Conservation (phyloP, 2,888 invertebrate species). For the Nycteola revayana region DNA sequence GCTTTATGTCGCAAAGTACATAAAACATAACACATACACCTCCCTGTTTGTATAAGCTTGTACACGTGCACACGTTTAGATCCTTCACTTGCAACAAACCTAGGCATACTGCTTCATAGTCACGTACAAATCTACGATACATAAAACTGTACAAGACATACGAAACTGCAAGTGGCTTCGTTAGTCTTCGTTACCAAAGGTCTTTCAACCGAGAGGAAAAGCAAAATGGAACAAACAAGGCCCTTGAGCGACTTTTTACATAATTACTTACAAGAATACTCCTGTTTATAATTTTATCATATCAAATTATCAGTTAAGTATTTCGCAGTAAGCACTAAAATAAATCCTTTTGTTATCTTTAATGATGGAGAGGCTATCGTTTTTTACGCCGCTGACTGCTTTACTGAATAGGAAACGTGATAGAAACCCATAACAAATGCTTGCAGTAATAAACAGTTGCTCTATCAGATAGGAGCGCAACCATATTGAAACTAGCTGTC, state of each 20-base stretch:
- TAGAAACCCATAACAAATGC: no score
- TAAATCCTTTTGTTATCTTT: conserved; percentile 8
- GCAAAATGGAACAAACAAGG: no score
- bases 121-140: conserved; percentile 27
- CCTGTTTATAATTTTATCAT: conserved; percentile 11
- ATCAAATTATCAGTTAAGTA: conserved; percentile 20
- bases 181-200: conserved; percentile 1
- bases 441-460: no score
- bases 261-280: conserved; percentile 18
- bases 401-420: no score
- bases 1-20: conserved; percentile 50
- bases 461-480: no score
- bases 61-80: conserved; percentile 42
- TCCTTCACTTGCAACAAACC: conserved; percentile 31
- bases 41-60: conserved; percentile 26
- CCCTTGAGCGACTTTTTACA: conserved; percentile 16
- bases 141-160: conserved; percentile 1
- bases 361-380: no score
- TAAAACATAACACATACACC: conserved; percentile 39
- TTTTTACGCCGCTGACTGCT: no score
- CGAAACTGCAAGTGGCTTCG: conserved; percentile 2
- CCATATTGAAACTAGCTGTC: no score
- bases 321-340: conserved; percentile 14
- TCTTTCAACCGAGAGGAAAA: conserved; percentile 1
- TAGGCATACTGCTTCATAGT: conserved; percentile 24